Conservation (phyloP, 2,888 invertebrate species). For the Taphrorychus bicolor region DNA sequence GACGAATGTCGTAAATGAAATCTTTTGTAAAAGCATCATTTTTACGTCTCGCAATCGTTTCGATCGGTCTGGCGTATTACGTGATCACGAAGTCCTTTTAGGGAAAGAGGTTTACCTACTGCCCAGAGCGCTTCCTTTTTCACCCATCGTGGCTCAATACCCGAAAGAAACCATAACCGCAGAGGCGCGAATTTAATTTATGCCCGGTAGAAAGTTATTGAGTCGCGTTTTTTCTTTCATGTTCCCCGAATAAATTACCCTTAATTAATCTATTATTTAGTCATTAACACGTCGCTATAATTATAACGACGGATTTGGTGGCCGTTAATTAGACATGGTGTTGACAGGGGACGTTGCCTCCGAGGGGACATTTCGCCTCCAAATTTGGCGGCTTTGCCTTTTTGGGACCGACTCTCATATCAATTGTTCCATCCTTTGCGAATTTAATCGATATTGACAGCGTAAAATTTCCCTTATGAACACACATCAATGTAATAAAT, state of each 20-base stretch:
- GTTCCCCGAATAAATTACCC: conserved; percentile 32
- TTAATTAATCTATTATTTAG: conserved; percentile 38
- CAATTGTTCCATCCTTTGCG: background rate
- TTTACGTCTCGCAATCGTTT: conserved; percentile 19
- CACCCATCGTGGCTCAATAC: conserved; percentile 27
- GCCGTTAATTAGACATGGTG: conserved; percentile 20
- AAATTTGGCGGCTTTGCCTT: background rate
- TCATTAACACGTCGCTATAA: conserved; percentile 32
- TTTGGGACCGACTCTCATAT: background rate
- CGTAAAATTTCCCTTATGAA: background rate
- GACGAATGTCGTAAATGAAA: conserved; percentile 1
- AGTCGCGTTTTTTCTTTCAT: conserved; percentile 31
- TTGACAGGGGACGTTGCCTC: background rate
- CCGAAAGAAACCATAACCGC: conserved; percentile 24
- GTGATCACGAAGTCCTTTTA: conserved; percentile 46
- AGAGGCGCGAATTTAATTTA: conserved; percentile 36
- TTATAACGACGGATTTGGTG: conserved; percentile 21
- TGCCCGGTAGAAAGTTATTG: conserved; percentile 37
- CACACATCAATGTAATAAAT: background rate
- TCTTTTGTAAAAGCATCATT: conserved; percentile 17
- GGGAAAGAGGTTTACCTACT: conserved; percentile 51
- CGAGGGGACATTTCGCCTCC: background rate
- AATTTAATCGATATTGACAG: background rate
- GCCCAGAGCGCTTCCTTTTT: conserved; percentile 36
- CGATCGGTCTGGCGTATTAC: conserved; percentile 26